Evolutionary conservation across 2,113 vertebrate genomes (phyloP), one percentile per base, ranked within the genome.

Genomic region (Myotis brandtii): DNA sequence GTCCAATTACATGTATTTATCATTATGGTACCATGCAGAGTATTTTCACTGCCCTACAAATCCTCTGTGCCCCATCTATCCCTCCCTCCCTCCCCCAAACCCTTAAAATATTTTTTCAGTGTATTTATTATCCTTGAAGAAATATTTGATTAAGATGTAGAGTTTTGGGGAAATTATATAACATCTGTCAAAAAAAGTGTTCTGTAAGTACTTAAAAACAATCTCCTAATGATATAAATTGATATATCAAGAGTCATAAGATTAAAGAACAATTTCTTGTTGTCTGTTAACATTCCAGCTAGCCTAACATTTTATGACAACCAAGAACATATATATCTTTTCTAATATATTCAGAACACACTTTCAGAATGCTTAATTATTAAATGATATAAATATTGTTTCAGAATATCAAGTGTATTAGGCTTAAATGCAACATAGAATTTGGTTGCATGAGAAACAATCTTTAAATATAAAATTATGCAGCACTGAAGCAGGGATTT

Each of bases 311-410:
- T 92, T 87, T 94, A 76, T 90, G 11, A 18, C 27, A 75, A 37
- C 0, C 4, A 62, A 73, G 37, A 89, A 62, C 2, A 67, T 66
- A 66, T 32, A 32, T 66, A 66, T 30, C 12, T 67, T 93, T 72
- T 34, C 27, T 80, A 52, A 75, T 40, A 64, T 70, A 56, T 69
- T 86, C 14, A 89, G 32, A 62, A 10, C 64, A 48, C 0, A 64
- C 7, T 50, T 87, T 62, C 46, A 46, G 46, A 46, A 43, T 54
- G n/a, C 21, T 70, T 59, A 87, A 75, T 64, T 79, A 75, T 17
- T 75, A 96, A 70, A 72, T 59, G 87, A 67, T 84, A 30, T 62
- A 82, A 92, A 86, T 79, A 37, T 13, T 32, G 75, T 52, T 37
- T 81, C 25, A 75, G 72, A 48, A 82, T 64, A 32, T 8, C 32